These are phyloP conservation scores for Danio tinwini DNA, from an alignment of 2,797 vertebrate species.

Conservation along the genomic window DNA sequence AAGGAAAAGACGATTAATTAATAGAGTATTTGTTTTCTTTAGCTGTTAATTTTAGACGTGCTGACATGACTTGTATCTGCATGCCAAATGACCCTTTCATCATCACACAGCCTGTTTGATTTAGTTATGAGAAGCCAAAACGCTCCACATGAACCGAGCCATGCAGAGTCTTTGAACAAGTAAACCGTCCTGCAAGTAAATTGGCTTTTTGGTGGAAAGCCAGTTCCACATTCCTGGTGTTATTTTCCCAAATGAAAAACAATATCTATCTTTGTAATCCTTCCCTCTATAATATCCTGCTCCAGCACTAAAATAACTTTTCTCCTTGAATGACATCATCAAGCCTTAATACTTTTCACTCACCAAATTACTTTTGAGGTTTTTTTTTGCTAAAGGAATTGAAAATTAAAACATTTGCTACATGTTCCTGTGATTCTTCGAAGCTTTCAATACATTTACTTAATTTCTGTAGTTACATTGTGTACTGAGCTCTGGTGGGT, in stretches of 20 bases:
- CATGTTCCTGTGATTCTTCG: too few relatives aligned
- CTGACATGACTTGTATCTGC: not conserved
- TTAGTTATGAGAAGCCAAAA: slow-evolving; percentile 16
- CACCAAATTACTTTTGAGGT: not conserved
- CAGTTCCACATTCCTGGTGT: not conserved
- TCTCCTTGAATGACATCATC: not conserved
- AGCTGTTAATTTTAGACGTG: slow-evolving; percentile 2
- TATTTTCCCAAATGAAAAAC: not conserved
- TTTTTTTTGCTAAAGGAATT: not conserved
- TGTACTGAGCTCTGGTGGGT: too few relatives aligned
- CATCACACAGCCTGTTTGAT: not conserved
- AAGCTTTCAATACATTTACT: too few relatives aligned
- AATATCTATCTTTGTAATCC: not conserved
- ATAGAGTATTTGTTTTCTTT: slow-evolving; percentile 8
- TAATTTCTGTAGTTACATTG: too few relatives aligned
- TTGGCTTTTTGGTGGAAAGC: not conserved
- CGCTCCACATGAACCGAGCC: not conserved
- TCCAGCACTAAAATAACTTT: not conserved
- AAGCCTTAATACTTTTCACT: not conserved
- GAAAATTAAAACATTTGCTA: not conserved
- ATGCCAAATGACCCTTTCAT: not conserved
- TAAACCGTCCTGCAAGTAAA: not conserved
- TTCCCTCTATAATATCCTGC: not conserved
- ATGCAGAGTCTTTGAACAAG: not conserved
- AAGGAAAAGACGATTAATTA: too few relatives aligned